These are phyloP conservation scores for Potorous gilbertii DNA, from an alignment of 2,797 vertebrate genomes.

Conservation along the genomic window DNA sequence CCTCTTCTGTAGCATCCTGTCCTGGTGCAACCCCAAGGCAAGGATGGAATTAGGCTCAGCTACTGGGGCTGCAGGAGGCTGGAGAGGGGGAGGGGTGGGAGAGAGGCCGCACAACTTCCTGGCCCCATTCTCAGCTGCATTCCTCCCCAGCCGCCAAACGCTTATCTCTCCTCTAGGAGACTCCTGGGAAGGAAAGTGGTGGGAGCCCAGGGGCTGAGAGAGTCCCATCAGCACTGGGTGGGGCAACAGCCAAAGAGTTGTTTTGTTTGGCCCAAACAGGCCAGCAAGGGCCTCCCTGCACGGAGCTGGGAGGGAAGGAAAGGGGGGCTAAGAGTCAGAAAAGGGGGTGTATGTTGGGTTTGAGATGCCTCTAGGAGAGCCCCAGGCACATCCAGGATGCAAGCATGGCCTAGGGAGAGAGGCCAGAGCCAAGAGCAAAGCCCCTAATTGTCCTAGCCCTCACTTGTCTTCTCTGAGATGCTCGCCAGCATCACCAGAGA, in stretches of 20 bases:
- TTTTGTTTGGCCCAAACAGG: slow-evolving; percentile 74
- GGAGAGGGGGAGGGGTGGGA: not conserved
- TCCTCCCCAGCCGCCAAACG: slow-evolving; percentile 14
- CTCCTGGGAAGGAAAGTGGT: slow-evolving; percentile 73
- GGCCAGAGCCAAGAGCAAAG: no score
- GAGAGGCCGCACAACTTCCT: not conserved
- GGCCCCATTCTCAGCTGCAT: not conserved
- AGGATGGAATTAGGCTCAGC: no score
- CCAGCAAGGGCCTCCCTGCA: not conserved
- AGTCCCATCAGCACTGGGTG: slow-evolving; percentile 75
- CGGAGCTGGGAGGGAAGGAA: not conserved
- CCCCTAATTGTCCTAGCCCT: not conserved
- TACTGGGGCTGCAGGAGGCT: no score
- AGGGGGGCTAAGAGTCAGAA: rapidly evolving
- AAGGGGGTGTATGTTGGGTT: not conserved
- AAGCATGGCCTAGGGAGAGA: no score
- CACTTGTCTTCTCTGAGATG: no score
- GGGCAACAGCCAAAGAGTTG: slow-evolving; percentile 62
- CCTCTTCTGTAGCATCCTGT: no score
- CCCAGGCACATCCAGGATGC: not conserved
- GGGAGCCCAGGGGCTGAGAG: slow-evolving; percentile 65
- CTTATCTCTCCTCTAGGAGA: slow-evolving; percentile 72
- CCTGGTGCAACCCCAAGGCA: no score
- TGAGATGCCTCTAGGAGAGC: not conserved
- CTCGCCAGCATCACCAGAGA: no score